Base-by-base conservation (phyloP, 23 tunicate genomes). In the Botrylloides violaceus region DNA sequence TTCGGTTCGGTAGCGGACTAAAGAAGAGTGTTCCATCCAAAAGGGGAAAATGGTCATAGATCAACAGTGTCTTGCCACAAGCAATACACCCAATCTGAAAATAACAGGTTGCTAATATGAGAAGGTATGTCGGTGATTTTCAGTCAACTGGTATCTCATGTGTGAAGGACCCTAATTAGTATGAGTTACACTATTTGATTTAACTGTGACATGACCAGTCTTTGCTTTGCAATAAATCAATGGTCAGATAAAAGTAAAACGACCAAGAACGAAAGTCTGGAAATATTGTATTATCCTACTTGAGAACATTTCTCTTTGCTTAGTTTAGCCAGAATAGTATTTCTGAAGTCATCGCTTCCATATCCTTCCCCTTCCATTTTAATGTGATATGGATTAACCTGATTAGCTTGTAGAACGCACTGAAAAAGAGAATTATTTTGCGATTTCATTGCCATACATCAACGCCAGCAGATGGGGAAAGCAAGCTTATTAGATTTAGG, bases 301-400 rank as follows among this genome's bases (percentile, higher is more conserved):
- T 78, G 78, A 2, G 89, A 83, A 58, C 97, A 90, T 6, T 58
- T 61, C 0, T 77, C 89, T 29, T 58, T 58, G 53, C 91, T 82
- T 0, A 95, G 53, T 38, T 86, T 82, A 59, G 99, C 79, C 64
- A 95, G 56, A 25, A 95, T 82, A 21, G 71, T 81, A 58, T 87
- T 95, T 50, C 96, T 82, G n/a, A 81, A 65, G 64, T 95, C 99
- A 43, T 95, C 99, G 35, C 85, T 78, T 18, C 96, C 99, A 64
- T 95, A 95, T 12, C 99, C 99, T 65, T 95, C 99, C 23, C 95
- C 94, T 49, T 92, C 98, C 92, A 92, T 84, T 61, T 95, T 95
- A 43, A 95, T 87, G 55, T 83, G 95, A 66, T 81, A 87, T 32
- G 99, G 94, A 71, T 95, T 95, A 55, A 95, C 65, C 34, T 82